Conservation (phyloP, 2,888 invertebrate genomes). For the Chaetoderma sp. region DNA sequence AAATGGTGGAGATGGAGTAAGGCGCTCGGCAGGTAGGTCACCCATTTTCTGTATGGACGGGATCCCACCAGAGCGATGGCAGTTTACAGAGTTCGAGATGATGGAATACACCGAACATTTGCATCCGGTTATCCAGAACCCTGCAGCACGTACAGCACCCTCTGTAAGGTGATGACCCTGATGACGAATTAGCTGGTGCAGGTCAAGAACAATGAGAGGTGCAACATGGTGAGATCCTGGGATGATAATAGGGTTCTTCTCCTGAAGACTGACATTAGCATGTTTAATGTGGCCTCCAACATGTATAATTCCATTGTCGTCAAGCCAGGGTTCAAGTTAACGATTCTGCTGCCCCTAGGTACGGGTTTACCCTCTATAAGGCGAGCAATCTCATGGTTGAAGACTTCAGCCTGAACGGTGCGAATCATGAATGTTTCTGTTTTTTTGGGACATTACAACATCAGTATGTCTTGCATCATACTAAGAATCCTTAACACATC, state of each 20-base stretch:
- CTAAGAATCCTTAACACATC: too few species aligned
- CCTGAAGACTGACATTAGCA: background rate
- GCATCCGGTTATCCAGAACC: background rate
- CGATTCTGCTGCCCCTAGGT: background rate
- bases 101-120: too few species aligned
- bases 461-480: too few species aligned
- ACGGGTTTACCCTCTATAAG: background rate
- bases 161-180: background rate
- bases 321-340: background rate
- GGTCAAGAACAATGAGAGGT: background rate
- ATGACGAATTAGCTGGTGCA: background rate
- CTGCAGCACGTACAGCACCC: background rate
- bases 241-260: background rate
- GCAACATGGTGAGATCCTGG: background rate
- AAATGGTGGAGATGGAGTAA: background rate
- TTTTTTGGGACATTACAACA: background rate
- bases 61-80: too few species aligned
- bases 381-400: background rate
- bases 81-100: background rate
- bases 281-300: background rate
- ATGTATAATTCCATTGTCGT: background rate
- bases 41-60: too few species aligned
- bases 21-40: too few species aligned
- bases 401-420: background rate
- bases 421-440: too few species aligned